Evolutionary conservation across 2,113 vertebrate genomes (phyloP), one percentile per base, ranked within the genome.

Genomic region (Chlorodrepanis virens): DNA sequence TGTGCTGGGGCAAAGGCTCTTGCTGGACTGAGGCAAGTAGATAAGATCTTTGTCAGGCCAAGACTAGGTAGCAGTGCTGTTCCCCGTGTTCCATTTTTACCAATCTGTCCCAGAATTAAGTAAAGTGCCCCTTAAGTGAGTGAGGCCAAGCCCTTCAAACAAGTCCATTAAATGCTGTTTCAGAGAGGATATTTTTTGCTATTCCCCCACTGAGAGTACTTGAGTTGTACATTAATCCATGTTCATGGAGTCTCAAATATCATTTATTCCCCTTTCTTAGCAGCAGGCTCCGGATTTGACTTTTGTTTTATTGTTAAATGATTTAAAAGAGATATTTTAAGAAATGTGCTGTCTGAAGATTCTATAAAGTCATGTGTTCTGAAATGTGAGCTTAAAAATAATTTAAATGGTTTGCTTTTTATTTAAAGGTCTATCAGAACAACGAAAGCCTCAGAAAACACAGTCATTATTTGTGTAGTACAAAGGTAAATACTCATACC

Each of bases 381-480:
- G 83, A 82, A 87, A 88, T n/a, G 42, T 42, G 21, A 90, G 42
- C 31, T 63, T 70, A 14, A 77, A 68, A 68, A 25, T 2, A 22
- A 24, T 27, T 35, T 47, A 53, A 88, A 54, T 74, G 2, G 35
- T 69, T 93, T 95, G 31, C 61, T 92, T 92, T 98, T 98, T 98
- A 92, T 97, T 97, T 97, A 72, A 97, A 99, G 99, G 98, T 99
- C 99, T 96, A 99, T 99, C 96, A 98, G 99, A 98, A 98, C 98
- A 96, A 98, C 97, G 27, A 98, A 98, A 97, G 97, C 98, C 88
- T 99, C 99, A 96, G 99, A 99, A 99, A 99, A 99, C 92, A 98
- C 99, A 96, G 99, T 99, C 96, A 99, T 99, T 97, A 97, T 99
- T 96, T 99, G 98, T 90, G 99, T 99, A 94, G 98, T 99, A 96